A percentile compares a stretch with the other conserved stretches of the same genome.
phyloP scores from a whole-genome alignment of 2,888 invertebrate genomes.

The Nemoura dubitans region DNA sequence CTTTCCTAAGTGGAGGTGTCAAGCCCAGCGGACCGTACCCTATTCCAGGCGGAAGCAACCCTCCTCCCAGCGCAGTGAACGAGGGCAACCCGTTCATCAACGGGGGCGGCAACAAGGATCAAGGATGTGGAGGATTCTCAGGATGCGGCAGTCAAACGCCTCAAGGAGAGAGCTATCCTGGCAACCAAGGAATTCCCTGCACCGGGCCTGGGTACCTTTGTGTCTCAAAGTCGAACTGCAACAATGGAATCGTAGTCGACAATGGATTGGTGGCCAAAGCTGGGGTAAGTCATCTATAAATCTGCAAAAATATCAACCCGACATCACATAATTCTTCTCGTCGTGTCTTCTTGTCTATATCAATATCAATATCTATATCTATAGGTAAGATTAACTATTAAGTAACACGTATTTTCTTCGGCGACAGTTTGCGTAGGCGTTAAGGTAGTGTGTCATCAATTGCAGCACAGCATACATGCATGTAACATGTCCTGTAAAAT shows the following conservation, averaged over 20 bases:
- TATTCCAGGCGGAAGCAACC: slow-evolving; percentile 1
- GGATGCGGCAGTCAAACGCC: background rate
- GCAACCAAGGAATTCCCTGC: slow-evolving; percentile 64
- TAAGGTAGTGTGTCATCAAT: background rate
- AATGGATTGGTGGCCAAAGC: slow-evolving; percentile 52
- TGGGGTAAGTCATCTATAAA: slow-evolving; percentile 62
- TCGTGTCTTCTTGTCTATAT: background rate
- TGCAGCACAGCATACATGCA: background rate
- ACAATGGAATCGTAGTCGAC: slow-evolving; percentile 67
- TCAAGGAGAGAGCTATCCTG: slow-evolving; percentile 44
- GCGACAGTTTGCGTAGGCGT: background rate
- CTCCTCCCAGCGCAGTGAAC: background rate
- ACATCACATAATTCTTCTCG: background rate
- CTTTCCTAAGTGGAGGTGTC: slow-evolving; percentile 19
- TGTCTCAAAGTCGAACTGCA: slow-evolving; percentile 68
- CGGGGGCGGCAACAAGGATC: slow-evolving; percentile 21
- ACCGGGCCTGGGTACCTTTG: slow-evolving; percentile 69
- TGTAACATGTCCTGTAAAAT: background rate
- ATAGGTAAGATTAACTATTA: background rate
- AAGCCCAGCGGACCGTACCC: background rate
- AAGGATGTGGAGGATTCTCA: background rate
- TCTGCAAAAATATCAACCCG: background rate
- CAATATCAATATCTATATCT: background rate
- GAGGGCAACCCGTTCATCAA: slow-evolving; percentile 19
- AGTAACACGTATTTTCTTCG: no score